Conservation (phyloP, 1,140 invertebrate genomes). For the Pristionchus pacificus region DNA sequence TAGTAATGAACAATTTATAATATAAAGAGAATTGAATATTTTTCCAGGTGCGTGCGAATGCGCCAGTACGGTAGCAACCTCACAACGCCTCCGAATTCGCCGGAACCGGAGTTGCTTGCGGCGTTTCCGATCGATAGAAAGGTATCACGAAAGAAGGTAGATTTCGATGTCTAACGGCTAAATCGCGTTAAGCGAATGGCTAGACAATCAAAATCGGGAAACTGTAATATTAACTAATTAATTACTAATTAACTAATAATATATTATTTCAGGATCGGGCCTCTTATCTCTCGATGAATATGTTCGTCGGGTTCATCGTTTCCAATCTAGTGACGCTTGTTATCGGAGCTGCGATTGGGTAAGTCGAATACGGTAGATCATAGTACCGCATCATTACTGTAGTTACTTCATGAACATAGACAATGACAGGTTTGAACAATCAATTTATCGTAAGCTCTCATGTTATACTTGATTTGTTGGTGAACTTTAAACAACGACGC, state of each 20-base stretch:
- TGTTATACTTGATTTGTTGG: too few species aligned
- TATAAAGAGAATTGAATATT: conserved; percentile 15
- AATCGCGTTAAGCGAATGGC: too few species aligned
- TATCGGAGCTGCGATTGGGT: conserved; percentile 84
- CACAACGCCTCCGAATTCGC: conserved; percentile 55
- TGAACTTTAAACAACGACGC: too few species aligned
- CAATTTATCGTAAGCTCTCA: too few species aligned
- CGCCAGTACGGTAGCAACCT: conserved; percentile 47
- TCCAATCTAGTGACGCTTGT: conserved; percentile 82
- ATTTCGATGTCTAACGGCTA: conserved; percentile 9
- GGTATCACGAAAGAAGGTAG: not conserved
- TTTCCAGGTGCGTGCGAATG: conserved; percentile 22
- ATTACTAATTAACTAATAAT: too few species aligned
- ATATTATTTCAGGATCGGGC: too few species aligned
- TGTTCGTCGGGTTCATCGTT: conserved; percentile 80
- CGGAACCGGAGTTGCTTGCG: conserved; percentile 45
- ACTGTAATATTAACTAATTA: conserved; percentile 50
- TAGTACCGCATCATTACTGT: too few species aligned
- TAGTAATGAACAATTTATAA: too few species aligned
- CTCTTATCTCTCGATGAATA: conserved; percentile 71
- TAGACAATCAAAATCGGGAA: conserved; percentile 1
- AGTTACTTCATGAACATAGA: too few species aligned
- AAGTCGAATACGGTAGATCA: too few species aligned
- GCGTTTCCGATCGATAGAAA: not conserved
- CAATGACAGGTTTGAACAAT: too few species aligned